phyloP scores from a whole-genome alignment of 1,140 invertebrate genomes.

The Anoplolepis gracilipes region DNA sequence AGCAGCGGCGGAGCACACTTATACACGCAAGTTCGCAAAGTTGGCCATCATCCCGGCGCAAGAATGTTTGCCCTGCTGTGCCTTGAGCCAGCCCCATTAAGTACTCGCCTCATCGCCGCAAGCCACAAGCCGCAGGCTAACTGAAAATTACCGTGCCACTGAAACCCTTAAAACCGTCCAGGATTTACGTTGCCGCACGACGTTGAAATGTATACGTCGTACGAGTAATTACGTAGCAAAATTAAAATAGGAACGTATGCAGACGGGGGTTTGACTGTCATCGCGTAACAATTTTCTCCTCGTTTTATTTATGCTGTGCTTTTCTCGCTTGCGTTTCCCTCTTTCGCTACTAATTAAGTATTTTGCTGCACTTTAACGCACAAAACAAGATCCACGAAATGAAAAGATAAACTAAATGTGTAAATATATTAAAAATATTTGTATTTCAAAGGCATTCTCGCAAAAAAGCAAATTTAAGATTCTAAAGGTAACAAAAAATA shows the following conservation, averaged over 20 bases:
- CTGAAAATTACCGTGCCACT: conserved; percentile 62
- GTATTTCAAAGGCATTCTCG: too few species aligned
- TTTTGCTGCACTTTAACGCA: conserved; percentile 5
- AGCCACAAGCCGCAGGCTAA: conserved; percentile 59
- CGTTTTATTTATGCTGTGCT: conserved; percentile 24
- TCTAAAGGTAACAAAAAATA: too few species aligned
- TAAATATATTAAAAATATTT: conserved; percentile 16
- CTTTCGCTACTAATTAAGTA: conserved; percentile 44
- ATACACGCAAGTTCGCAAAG: conserved; percentile 49
- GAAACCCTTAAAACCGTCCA: conserved; percentile 57
- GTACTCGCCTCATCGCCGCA: conserved; percentile 58
- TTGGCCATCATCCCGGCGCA: conserved; percentile 46
- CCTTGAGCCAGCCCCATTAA: conserved; percentile 56
- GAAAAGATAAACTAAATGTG: neutral
- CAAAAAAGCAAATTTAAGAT: neutral
- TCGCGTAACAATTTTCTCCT: conserved; percentile 43
- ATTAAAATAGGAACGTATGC: conserved; percentile 43
- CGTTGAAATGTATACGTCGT: conserved; percentile 28
- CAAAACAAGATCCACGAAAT: neutral
- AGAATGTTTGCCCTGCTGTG: conserved; percentile 57
- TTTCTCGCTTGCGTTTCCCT: conserved; percentile 20
- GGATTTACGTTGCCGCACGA: conserved; percentile 50
- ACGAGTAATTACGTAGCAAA: conserved; percentile 59
- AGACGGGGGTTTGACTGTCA: conserved; percentile 19
- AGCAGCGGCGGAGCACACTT: neutral